phyloP scores from a whole-genome alignment of 1,140 invertebrate species.

The Hydropsyche tenuis region DNA sequence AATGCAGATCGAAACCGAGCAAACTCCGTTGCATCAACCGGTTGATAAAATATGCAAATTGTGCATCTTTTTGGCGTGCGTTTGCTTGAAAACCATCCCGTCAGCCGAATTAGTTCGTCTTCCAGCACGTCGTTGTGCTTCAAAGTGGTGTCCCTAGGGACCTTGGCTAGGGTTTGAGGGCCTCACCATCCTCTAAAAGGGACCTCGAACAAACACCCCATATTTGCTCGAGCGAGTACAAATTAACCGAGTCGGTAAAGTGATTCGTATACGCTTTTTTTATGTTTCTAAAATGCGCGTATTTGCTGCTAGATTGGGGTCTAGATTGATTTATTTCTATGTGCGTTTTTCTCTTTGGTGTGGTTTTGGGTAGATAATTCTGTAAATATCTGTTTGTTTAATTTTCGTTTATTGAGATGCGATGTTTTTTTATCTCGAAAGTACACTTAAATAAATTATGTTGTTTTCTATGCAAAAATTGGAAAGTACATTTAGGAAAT shows the following conservation, averaged over 20 bases:
- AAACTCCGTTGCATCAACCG: not conserved
- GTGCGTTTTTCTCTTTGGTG: too few relatives aligned
- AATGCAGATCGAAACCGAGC: too few relatives aligned
- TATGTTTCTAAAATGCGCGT: slow-evolving; percentile 2
- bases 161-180: not conserved
- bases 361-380: too few relatives aligned
- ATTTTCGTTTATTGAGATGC: too few relatives aligned
- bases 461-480: too few relatives aligned
- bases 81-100: slow-evolving; percentile 26
- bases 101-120: slow-evolving; percentile 30
- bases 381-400: too few relatives aligned
- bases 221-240: slow-evolving; percentile 28
- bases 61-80: slow-evolving; percentile 20
- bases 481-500: too few relatives aligned
- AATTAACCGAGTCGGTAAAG: slow-evolving; percentile 30
- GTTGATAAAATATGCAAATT: slow-evolving; percentile 39
- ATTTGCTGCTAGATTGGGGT: not conserved
- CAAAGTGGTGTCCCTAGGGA: slow-evolving; percentile 8
- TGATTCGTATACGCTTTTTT: slow-evolving; percentile 27
- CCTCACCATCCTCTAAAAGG: slow-evolving; percentile 11
- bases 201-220: slow-evolving; percentile 32
- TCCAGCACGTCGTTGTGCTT: not conserved
- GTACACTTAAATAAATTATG: too few relatives aligned
- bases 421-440: too few relatives aligned
- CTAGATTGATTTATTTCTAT: too few relatives aligned